A percentile compares a stretch with the other conserved stretches of the same genome.
These are phyloP conservation scores for Nephrotoma appendiculata DNA, from an alignment of 2,888 invertebrate species.

Conservation along the genomic window DNA sequence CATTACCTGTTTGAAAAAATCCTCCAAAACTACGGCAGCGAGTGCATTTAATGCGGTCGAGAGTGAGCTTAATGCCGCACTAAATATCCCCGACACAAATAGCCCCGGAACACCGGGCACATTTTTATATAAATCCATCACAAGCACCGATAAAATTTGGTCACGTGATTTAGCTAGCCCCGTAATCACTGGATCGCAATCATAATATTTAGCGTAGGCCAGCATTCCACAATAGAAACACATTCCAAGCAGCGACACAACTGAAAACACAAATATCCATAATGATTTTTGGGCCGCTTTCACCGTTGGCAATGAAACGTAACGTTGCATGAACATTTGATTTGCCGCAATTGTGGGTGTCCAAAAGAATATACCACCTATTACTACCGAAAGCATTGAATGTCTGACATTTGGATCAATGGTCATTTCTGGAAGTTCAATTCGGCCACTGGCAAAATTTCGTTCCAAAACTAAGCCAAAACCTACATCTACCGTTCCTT, in stretches of 20 bases:
- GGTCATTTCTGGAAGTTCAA: slow-evolving; percentile 58
- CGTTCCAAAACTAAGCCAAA: slow-evolving; percentile 45
- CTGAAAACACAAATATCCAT: not conserved
- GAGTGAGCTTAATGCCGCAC: not conserved
- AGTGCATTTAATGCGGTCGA: not conserved
- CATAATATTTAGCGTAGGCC: not conserved
- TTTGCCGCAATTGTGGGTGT: slow-evolving; percentile 62
- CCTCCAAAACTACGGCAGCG: not conserved
- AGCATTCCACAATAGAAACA: not conserved
- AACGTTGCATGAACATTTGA: slow-evolving; percentile 54
- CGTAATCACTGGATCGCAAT: not conserved
- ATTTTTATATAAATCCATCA: not conserved
- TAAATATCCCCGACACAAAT: not conserved
- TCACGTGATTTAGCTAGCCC: not conserved
- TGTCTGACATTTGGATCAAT: slow-evolving; percentile 62
- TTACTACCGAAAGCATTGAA: slow-evolving; percentile 56
- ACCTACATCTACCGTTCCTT: slow-evolving; percentile 59
- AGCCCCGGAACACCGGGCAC: not conserved
- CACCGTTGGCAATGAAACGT: not conserved
- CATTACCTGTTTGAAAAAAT: not conserved
- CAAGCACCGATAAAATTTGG: not conserved
- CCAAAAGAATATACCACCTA: slow-evolving; percentile 67
- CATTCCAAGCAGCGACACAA: not conserved
- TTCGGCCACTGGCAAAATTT: slow-evolving; percentile 51
- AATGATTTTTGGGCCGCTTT: not conserved